Evolutionary conservation across 2,797 vertebrate genomes (phyloP), one percentile per base, ranked within the genome.

Genomic region (Melanotaenia trifasciata): DNA sequence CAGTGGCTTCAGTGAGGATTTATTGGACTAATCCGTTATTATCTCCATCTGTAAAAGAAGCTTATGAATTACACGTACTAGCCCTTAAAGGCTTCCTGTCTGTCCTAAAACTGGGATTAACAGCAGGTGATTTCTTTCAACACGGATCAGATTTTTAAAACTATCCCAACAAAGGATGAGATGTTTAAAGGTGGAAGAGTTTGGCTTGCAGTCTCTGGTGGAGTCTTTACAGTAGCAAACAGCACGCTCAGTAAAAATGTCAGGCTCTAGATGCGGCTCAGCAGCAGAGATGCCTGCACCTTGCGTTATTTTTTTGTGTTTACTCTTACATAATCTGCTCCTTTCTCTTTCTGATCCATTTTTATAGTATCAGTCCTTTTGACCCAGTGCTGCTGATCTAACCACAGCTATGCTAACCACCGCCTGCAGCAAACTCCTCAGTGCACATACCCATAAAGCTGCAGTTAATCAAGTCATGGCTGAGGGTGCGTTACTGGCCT

Each of bases 11-110:
- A 83, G 59, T 43, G 24, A 7, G 78, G 88, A 80, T 83, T 74
- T 78, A 70, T 57, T 64, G 35, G 47, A 83, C 73, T 88, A 88
- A 91, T 90, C 88, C 89, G 36, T 79, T 68, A 85, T 90, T 88
- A 90, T 88, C 79, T 82, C 74, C 70, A 75, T 81, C 75, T 72
- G 74, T 77, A 76, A 81, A 40, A 83, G 80, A 38, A 83, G 88
- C 70, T 90, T 84, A 88, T 76, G 68, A 87, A 50, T 64, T 22
- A 68, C 72, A 73, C n/a, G 75, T 62, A 47, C 56, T 1, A 24
- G 75, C 65, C 66, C 38, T 86, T 68, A 26, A 72, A 79, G 63
- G 51, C 70, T 45, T 51, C 32, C 40, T 4, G 66, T 70, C 77
- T 54, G 62, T 61, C 11, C 74, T 77, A 64, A 72, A 63, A 51